These are phyloP conservation scores for Sinopyrophorus schimmeli DNA, from an alignment of 2,888 invertebrate species.

Conservation along the genomic window DNA sequence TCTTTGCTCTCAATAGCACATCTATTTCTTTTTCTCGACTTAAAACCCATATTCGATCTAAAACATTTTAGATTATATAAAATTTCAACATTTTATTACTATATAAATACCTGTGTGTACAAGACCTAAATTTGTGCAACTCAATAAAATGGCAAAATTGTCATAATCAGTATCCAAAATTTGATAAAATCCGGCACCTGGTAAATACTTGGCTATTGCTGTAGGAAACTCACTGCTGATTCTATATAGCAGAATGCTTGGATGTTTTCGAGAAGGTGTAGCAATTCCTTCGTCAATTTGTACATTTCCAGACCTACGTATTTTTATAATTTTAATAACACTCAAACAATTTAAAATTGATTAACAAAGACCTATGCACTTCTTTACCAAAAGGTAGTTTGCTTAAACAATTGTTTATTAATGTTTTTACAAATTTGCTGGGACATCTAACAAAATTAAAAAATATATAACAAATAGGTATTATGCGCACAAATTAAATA, in stretches of 20 bases:
- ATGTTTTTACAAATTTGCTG: no score
- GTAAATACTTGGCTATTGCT: slow-evolving; percentile 67
- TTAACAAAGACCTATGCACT: no score
- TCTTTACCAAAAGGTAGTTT: no score
- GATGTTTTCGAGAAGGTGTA: slow-evolving; percentile 56
- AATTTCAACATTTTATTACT: neutral
- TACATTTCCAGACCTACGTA: slow-evolving; percentile 66
- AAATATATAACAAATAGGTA: no score
- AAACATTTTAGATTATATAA: slow-evolving; percentile 34
- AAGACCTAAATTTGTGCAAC: slow-evolving; percentile 68
- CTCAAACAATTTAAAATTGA: no score
- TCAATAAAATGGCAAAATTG: slow-evolving; percentile 73
- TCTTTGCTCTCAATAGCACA: slow-evolving; percentile 64
- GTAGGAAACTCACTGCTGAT: slow-evolving; percentile 68
- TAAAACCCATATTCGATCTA: slow-evolving; percentile 75
- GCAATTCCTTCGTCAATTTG: slow-evolving; percentile 67
- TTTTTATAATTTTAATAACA: neutral
- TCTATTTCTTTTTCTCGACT: slow-evolving; percentile 68
- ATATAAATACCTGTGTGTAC: slow-evolving; percentile 68
- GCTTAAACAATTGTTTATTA: no score
- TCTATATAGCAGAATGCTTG: slow-evolving; percentile 61
- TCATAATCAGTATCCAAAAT: slow-evolving; percentile 74
- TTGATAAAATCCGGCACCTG: slow-evolving; percentile 73
- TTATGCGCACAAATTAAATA: no score
- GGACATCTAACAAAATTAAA: neutral